Base-by-base conservation (phyloP, 1,140 invertebrate species). In the Holcopasites calliopsidis region DNA sequence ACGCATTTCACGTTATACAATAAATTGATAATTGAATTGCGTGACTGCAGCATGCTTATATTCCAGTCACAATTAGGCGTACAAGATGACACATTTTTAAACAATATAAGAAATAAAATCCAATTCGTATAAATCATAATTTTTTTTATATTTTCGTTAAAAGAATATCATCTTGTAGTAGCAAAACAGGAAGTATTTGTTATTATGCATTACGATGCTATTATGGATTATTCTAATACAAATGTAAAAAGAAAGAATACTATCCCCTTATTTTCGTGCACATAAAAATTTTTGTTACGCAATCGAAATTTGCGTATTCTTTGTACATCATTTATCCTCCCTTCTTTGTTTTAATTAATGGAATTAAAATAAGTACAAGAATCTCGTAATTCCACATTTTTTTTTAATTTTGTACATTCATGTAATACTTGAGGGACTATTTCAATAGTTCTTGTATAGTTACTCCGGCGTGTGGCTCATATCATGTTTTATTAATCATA, bases 401-500 rank as follows among this genome's bases (percentile, higher is more conserved):
- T 28, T 28, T 64, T 47, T 7, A 55, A 57, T 44, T 70, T 47
- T 58, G 38, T 70, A 70, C 52, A 69, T 44, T 58, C 26, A 72
- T 4, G 23, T 54, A 28, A 38, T 21, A 62, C 23, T 28, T 49
- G n/a, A 72, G 40, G 57, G 69, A 44, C 69, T 61, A 72, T 72
- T 61, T 62, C 44, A 23, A 50, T 50, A 62, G n/a, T 40, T 21
- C 38, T 33, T 28, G 2, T n/a, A n/a, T 21, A 58, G 31, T 72
- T 50, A 76, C 50, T 50, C 47, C 35, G 44, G 62, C 28, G 75
- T 79, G 62, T 69, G 77, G 84, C 66, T 81, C 81, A 76, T 80
- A 86, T 81, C 73, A 75, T 85, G 64, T 86, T 85, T 88, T 87
- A 82, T 88, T 86, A 84, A 84, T 88, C 80, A 82, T 87, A 79